These are phyloP conservation scores for Stercorarius parasiticus DNA, from an alignment of 2,113 vertebrate species.

Conservation along the genomic window DNA sequence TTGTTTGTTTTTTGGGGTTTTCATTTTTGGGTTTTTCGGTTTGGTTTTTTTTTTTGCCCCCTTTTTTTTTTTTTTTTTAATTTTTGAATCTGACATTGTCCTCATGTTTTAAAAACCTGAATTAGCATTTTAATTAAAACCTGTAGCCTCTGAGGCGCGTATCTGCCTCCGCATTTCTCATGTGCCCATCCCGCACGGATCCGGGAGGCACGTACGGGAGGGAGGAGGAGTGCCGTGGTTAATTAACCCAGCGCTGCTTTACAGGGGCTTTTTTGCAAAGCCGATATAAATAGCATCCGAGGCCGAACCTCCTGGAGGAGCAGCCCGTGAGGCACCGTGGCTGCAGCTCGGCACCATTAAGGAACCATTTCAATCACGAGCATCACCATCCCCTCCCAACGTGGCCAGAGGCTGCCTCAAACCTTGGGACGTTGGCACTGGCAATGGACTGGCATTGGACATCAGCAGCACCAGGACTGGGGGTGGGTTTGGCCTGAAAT, in stretches of 20 bases:
- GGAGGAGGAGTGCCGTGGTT: neutral
- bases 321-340: accelerated
- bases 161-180: neutral
- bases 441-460: no score
- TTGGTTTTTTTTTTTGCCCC: neutral
- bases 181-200: accelerated
- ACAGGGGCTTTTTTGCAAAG: neutral
- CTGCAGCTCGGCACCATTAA: neutral
- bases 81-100: neutral
- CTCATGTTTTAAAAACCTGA: accelerated
- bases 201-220: accelerated
- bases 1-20: no score
- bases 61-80: accelerated
- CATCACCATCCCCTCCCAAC: accelerated
- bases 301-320: neutral
- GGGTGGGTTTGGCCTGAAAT: neutral
- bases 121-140: neutral
- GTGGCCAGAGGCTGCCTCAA: neutral
- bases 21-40: no score
- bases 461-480: neutral
- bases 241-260: neutral
- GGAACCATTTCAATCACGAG: accelerated
- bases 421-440: neutral
- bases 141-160: neutral
- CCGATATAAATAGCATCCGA: neutral